Percentiles rank a stretch among this genome's conserved stretches.
These are phyloP conservation scores for Zalophus californianus DNA, from an alignment of 2,797 vertebrate genomes.

Conservation along the genomic window DNA sequence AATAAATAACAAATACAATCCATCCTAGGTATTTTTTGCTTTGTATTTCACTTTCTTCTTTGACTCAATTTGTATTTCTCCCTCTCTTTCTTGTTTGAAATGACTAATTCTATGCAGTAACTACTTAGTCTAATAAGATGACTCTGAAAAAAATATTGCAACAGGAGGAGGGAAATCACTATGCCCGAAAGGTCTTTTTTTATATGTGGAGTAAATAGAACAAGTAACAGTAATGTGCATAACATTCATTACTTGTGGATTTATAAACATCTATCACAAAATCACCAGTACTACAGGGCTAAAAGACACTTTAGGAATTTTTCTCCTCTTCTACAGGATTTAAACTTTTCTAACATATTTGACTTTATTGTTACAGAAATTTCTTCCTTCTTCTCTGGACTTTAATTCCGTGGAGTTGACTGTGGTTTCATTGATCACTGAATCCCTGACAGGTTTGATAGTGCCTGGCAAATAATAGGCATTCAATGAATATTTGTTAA, in stretches of 20 bases:
- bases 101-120: neutral
- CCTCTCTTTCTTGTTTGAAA: neutral
- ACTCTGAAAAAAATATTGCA: neutral
- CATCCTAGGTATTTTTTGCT: neutral
- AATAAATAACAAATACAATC: conserved; percentile 7
- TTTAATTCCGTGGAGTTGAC: conserved; percentile 24
- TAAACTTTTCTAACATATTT: conserved; percentile 25
- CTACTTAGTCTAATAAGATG: neutral
- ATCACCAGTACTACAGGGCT: neutral
- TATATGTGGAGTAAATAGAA: neutral
- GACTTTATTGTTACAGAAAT: conserved; percentile 31
- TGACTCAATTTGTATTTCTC: conserved; percentile 37
- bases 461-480: neutral
- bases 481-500: conserved; percentile 14
- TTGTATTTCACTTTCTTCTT: conserved; percentile 43
- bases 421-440: neutral
- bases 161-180: neutral
- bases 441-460: neutral
- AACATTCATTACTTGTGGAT: conserved; percentile 24
- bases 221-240: neutral
- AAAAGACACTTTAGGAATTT: neutral
- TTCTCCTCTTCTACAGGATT: neutral
- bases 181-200: neutral
- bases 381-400: neutral
- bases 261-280: conserved; percentile 31